These are phyloP conservation scores for Colinus virginianus DNA, from an alignment of 2,113 vertebrate species.

Conservation along the genomic window DNA sequence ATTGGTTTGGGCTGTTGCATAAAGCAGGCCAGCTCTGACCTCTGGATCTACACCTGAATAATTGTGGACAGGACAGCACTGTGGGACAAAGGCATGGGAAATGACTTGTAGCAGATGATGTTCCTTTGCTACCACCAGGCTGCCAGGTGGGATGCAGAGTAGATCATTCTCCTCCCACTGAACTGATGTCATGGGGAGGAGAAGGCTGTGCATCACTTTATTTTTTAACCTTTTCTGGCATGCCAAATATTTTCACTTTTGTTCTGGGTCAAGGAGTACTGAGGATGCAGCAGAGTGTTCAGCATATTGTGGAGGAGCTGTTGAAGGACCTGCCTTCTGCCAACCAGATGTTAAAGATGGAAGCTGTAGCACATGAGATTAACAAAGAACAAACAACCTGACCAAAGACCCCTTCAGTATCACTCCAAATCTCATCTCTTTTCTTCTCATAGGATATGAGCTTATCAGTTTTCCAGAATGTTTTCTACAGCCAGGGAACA, in stretches of 20 bases:
- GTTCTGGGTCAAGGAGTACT: constrained; percentile 43
- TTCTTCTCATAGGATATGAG: not conserved
- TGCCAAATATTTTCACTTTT: constrained; percentile 60
- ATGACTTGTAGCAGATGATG: not conserved
- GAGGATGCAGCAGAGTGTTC: constrained; percentile 45
- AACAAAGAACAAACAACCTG: not conserved
- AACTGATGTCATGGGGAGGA: not conserved
- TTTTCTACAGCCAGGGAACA: not conserved
- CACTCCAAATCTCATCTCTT: constrained; percentile 22
- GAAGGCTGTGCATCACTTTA: not conserved
- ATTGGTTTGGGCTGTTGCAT: not conserved
- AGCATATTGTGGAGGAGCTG: constrained; percentile 25
- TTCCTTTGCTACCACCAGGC: constrained; percentile 7
- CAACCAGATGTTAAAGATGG: constrained; percentile 44
- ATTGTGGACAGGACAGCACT: accelerated
- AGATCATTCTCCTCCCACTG: not conserved
- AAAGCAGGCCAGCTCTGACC: not conserved
- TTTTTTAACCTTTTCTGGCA: constrained; percentile 41
- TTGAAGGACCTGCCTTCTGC: constrained; percentile 51
- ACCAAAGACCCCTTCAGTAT: not conserved
- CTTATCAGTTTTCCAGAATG: not conserved
- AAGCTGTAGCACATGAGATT: not conserved
- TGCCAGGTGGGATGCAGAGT: not conserved
- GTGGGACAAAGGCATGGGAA: not conserved
- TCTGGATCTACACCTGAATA: not conserved